Evolutionary conservation across 2,888 invertebrate species (phyloP).

Genomic region (Shargacucullia verbasci): DNA sequence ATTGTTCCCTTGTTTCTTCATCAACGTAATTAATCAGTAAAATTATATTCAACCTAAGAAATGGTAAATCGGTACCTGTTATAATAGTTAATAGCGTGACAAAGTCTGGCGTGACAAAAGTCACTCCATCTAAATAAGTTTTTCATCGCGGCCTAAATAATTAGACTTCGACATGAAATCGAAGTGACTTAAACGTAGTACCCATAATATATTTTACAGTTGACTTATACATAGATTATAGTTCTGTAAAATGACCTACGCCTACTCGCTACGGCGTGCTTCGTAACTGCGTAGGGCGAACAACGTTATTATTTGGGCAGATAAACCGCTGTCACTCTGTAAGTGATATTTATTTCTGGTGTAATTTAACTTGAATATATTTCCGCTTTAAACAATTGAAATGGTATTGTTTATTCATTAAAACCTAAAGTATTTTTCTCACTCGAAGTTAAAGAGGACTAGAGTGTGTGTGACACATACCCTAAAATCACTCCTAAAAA

Average conservation of each 20-base stretch:
- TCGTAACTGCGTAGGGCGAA: slow-evolving; percentile 23
- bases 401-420: no score
- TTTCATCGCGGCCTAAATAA: slow-evolving; percentile 45
- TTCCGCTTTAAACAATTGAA: not conserved
- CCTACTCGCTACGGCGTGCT: slow-evolving; percentile 25
- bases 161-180: slow-evolving; percentile 53
- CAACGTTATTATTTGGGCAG: slow-evolving; percentile 10
- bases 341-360: slow-evolving; percentile 39
- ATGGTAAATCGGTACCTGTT: slow-evolving; percentile 12
- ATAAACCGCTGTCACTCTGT: slow-evolving; percentile 26
- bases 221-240: no score
- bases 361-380: slow-evolving; percentile 25
- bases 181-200: slow-evolving; percentile 36
- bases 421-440: no score
- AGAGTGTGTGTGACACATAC: no score
- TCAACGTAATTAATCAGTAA: slow-evolving; percentile 31
- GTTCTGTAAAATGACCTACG: slow-evolving; percentile 24
- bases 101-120: slow-evolving; percentile 65
- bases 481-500: no score
- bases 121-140: slow-evolving; percentile 61
- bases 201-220: slow-evolving; percentile 17
- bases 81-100: slow-evolving; percentile 59
- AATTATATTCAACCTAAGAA: slow-evolving; percentile 37
- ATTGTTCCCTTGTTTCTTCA: not conserved
- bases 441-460: no score